Evolutionary conservation across 1,140 invertebrate species (phyloP).

Genomic region (Drosophila ohnishii): DNA sequence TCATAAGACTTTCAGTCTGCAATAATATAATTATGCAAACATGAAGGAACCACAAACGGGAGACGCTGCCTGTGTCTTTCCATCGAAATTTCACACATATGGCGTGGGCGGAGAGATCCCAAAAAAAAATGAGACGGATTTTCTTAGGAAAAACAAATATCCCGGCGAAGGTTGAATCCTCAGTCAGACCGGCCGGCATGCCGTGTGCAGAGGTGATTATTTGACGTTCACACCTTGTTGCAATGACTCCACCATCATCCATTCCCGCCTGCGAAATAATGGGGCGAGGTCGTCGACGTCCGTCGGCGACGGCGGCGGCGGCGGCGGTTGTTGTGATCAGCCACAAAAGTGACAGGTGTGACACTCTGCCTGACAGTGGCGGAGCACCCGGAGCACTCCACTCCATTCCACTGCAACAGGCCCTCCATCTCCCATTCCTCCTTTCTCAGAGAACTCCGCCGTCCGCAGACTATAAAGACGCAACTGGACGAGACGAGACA

Average conservation of each 20-base stretch:
- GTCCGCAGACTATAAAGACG: constrained; percentile 64
- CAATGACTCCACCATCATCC: constrained; percentile 23
- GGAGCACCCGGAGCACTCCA: constrained; percentile 9
- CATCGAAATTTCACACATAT: constrained; percentile 73
- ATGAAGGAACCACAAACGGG: constrained; percentile 38
- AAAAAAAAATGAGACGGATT: constrained; percentile 54
- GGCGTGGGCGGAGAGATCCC: constrained; percentile 8
- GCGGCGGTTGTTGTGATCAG: constrained; percentile 78
- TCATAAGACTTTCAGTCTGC: constrained; percentile 62
- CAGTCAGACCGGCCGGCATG: constrained; percentile 32
- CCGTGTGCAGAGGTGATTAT: constrained; percentile 74
- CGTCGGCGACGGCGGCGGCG: constrained; percentile 70
- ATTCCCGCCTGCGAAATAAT: constrained; percentile 1
- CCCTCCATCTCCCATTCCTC: constrained; percentile 5
- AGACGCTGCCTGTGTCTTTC: constrained; percentile 43
- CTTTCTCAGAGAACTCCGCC: constrained; percentile 30
- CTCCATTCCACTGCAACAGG: constrained; percentile 13
- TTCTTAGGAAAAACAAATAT: constrained; percentile 72
- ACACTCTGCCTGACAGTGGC: constrained; percentile 62
- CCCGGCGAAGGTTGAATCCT: constrained; percentile 10
- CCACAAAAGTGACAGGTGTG: constrained; percentile 79
- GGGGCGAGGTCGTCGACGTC: constrained; percentile 53
- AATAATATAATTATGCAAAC: constrained; percentile 80
- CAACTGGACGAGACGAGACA: constrained; percentile 69
- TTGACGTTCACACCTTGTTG: constrained; percentile 80